A percentile compares a stretch with the other conserved stretches of the same genome.
Evolutionary conservation across 1,140 invertebrate species (phyloP).

Genomic region (Calosoma granatense): DNA sequence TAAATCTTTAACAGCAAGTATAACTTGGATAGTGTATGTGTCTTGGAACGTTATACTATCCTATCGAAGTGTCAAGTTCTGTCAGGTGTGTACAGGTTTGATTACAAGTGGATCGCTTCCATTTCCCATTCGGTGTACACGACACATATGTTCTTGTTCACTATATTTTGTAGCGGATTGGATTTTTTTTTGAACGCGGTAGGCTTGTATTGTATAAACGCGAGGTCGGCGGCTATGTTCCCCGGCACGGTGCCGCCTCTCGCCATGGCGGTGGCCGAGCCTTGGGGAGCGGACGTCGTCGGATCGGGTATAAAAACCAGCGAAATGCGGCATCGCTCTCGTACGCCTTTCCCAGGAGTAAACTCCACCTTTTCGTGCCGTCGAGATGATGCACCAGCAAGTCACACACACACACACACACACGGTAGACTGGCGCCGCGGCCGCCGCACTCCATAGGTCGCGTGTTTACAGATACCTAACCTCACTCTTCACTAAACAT

Average conservation of each 20-base stretch:
- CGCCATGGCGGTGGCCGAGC: neutral
- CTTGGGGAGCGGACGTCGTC: neutral
- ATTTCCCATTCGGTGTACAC: neutral
- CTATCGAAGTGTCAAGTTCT: too few relatives aligned
- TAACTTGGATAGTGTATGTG: too few relatives aligned
- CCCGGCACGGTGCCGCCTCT: slow-evolving; percentile 6
- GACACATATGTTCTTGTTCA: neutral
- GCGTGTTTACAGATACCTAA: too few relatives aligned
- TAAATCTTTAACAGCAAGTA: too few relatives aligned
- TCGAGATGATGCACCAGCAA: neutral
- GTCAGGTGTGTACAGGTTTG: neutral
- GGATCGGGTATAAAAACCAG: slow-evolving; percentile 8
- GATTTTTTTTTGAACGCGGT: neutral
- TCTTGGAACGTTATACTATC: too few relatives aligned
- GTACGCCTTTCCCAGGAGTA: slow-evolving; percentile 25
- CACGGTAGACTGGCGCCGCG: too few relatives aligned
- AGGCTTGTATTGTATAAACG: slow-evolving; percentile 17
- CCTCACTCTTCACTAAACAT: too few relatives aligned
- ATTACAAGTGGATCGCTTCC: too few relatives aligned
- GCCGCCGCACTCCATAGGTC: too few relatives aligned
- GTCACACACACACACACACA: neutral
- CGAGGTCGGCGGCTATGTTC: slow-evolving; percentile 19
- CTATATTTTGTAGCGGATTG: neutral
- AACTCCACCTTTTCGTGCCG: slow-evolving; percentile 30
- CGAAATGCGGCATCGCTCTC: slow-evolving; percentile 16